phyloP scores from a whole-genome alignment of 1,140 invertebrate genomes.

The Steinernema khuongi region DNA sequence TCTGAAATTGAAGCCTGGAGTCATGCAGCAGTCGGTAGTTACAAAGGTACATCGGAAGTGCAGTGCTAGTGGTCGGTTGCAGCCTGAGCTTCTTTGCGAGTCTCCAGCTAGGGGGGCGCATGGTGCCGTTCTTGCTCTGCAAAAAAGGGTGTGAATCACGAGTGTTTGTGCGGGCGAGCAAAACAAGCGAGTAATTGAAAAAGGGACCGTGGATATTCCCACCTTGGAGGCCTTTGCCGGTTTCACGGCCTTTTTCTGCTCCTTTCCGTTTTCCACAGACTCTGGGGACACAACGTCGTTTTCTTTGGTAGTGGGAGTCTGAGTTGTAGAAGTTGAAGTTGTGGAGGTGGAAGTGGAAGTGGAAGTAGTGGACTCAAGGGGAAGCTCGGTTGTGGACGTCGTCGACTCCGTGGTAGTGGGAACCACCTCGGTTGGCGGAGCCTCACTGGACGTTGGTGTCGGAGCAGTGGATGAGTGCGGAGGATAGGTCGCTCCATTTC shows the following conservation, averaged over 20 bases:
- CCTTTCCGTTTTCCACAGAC: background rate
- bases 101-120: background rate
- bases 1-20: background rate
- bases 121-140: background rate
- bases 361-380: conserved; percentile 18
- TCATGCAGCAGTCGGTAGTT: too few species aligned
- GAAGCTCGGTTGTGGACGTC: conserved; percentile 8
- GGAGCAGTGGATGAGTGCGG: too few species aligned
- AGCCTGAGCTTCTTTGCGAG: background rate
- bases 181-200: background rate
- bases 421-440: too few species aligned
- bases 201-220: background rate
- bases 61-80: background rate
- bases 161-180: too few species aligned
- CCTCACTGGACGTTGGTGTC: too few species aligned
- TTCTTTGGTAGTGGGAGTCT: background rate
- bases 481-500: too few species aligned
- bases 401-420: conserved; percentile 17
- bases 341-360: conserved; percentile 1
- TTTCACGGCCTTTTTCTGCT: background rate
- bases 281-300: background rate
- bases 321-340: conserved; percentile 1
- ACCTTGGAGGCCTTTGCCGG: background rate
- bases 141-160: background rate
- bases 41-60: background rate